Evolutionary conservation across 2,113 vertebrate species (phyloP).

Genomic region (Ctenodactylus gundi): DNA sequence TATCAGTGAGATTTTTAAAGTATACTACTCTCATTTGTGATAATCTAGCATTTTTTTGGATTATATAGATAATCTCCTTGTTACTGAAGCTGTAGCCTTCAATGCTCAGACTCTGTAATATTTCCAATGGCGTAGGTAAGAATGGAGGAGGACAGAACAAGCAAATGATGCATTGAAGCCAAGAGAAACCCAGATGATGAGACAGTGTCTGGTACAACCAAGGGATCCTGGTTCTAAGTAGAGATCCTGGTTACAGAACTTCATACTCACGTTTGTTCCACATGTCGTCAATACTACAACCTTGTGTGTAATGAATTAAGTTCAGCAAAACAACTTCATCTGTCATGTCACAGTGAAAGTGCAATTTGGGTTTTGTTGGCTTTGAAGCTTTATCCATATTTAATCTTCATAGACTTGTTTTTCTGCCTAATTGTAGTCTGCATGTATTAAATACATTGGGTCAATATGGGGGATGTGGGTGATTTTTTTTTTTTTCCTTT

Average conservation of each 20-base stretch:
- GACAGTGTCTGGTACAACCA: background rate
- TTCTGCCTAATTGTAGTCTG: background rate
- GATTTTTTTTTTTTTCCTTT: background rate
- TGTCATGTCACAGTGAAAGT: background rate
- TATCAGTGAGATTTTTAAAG: background rate
- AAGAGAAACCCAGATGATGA: background rate
- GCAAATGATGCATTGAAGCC: background rate
- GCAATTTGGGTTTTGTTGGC: background rate
- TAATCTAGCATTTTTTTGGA: background rate
- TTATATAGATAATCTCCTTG: background rate
- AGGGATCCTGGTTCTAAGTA: background rate
- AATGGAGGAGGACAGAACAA: background rate
- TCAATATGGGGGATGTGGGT: background rate
- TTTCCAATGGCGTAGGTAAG: background rate
- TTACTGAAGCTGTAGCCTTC: background rate
- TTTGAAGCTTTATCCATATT: background rate
- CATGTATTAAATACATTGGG: background rate
- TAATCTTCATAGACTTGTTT: background rate
- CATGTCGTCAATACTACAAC: background rate
- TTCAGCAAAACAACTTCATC: background rate
- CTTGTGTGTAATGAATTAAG: background rate
- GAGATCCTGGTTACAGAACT: background rate
- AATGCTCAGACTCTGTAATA: background rate
- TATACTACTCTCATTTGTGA: background rate
- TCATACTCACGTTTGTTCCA: background rate